Conservation (phyloP, 2,797 vertebrate species). For the Malurus splendens region DNA sequence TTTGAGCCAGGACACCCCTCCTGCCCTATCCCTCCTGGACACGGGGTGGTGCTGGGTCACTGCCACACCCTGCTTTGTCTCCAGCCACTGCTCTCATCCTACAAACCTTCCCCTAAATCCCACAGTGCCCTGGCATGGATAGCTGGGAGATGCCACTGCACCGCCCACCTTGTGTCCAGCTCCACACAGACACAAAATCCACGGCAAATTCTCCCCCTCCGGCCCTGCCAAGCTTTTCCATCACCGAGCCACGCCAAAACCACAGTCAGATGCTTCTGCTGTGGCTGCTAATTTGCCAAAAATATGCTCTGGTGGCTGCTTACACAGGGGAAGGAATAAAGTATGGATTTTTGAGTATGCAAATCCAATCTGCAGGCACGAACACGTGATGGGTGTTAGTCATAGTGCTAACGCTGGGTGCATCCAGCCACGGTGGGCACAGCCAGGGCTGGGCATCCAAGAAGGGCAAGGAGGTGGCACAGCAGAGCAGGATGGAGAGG, state of each 20-base stretch:
- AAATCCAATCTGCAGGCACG: conserved; percentile 39
- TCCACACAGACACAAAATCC: fast-evolving
- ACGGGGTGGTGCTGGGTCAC: fast-evolving
- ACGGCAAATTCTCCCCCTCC: fast-evolving
- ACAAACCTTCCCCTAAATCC: not conserved
- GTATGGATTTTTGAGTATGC: conserved; percentile 45
- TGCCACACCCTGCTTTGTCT: not conserved
- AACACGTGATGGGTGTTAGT: conserved; percentile 51
- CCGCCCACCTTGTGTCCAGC: fast-evolving
- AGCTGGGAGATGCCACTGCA: not conserved
- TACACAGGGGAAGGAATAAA: conserved; percentile 27
- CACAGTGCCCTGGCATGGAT: fast-evolving
- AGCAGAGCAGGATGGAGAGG: not conserved
- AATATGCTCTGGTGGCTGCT: conserved; percentile 39
- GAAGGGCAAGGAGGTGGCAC: not conserved
- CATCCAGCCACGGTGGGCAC: not conserved
- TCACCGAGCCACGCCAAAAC: not conserved
- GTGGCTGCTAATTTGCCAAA: conserved; percentile 36
- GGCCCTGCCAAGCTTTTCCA: not conserved
- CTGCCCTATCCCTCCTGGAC: not conserved
- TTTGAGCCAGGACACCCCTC: not conserved
- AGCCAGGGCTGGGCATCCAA: not conserved
- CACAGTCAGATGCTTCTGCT: conserved; percentile 38
- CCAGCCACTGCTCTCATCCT: not conserved
- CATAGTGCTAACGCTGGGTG: conserved; percentile 15